Evolutionary conservation across 2,797 vertebrate species (phyloP), one percentile per base, ranked within the genome.

Genomic region (Gymnoscopelus microlampas): DNA sequence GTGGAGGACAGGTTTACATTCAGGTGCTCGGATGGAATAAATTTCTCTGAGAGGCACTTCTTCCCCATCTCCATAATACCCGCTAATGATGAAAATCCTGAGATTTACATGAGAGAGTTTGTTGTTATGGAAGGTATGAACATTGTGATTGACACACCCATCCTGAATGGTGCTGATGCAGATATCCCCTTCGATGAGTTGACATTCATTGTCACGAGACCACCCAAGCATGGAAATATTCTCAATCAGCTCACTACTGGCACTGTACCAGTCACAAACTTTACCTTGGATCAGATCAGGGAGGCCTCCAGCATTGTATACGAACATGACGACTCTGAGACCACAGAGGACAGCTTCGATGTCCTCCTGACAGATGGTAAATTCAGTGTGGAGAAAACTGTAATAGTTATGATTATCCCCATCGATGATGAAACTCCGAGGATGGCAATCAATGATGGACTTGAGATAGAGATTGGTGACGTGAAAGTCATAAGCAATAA

Each of bases 121-220:
- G 94, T 99, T 53, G 97, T 99, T 74, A 97, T 98, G 96, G 98
- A 99, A 85, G 98, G 98, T 77, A 98, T 97, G 97, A 98, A 96
- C 78, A 91, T 99, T 64, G 96, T 97, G 70, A 94, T 99, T 0
- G 96, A 98, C 83, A 97, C 95, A 0, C 97, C 97, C 32, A 96
- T 98, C 80, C 91, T 99, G 81, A 97, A 95, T 0, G 98, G 95
- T 0, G 96, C 91, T 0, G 98, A 99, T 88, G 92, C 88, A 0
- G 98, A 99, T 60, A 9, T 97, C 48, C 97, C 98, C 39, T 60
- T 85, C 0, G 95, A 97, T 86, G 90, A 92, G 32, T 89, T 99
- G 74, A 94, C 74, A 0, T 98, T 99, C 76, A 92, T 94, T 23
- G 92, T 99, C 76, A 93, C 88, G 54, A 95, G 86, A 57, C 91